phyloP scores from a whole-genome alignment of 2,113 vertebrate genomes.

The Oreamnos americanus region DNA sequence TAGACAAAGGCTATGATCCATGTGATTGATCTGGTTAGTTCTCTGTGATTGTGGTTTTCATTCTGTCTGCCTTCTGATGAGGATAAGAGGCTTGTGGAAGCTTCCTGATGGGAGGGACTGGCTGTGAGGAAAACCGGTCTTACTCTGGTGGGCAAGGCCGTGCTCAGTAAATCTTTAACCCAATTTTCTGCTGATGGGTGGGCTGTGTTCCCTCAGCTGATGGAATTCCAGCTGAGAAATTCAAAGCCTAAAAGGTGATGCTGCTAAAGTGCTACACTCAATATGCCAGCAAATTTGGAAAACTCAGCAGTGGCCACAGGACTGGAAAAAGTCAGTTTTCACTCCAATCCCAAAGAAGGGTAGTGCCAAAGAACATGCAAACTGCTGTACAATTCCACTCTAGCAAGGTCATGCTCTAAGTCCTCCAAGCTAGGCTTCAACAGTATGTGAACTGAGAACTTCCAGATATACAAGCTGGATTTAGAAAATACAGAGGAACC shows the following conservation, averaged over 20 bases:
- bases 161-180: not conserved
- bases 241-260: not conserved
- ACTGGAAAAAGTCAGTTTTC: not conserved
- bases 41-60: not conserved
- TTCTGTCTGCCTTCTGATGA: not conserved
- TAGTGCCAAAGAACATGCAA: not conserved
- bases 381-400: not conserved
- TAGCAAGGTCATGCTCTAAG: not conserved
- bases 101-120: not conserved
- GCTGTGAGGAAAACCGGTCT: not conserved
- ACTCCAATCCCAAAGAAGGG: not conserved
- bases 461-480: not conserved
- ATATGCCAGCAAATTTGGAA: not conserved
- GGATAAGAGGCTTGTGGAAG: not conserved
- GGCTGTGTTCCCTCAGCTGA: not conserved
- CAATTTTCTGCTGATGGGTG: not conserved
- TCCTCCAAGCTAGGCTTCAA: not conserved
- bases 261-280: not conserved
- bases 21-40: not conserved
- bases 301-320: not conserved
- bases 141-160: not conserved
- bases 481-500: not conserved
- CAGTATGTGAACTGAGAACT: not conserved
- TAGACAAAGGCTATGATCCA: not conserved
- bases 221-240: not conserved